Percentiles rank a stretch among this genome's conserved stretches.
phyloP scores from a whole-genome alignment of 2,113 vertebrate species.

The Melanotaenia duboulayi region DNA sequence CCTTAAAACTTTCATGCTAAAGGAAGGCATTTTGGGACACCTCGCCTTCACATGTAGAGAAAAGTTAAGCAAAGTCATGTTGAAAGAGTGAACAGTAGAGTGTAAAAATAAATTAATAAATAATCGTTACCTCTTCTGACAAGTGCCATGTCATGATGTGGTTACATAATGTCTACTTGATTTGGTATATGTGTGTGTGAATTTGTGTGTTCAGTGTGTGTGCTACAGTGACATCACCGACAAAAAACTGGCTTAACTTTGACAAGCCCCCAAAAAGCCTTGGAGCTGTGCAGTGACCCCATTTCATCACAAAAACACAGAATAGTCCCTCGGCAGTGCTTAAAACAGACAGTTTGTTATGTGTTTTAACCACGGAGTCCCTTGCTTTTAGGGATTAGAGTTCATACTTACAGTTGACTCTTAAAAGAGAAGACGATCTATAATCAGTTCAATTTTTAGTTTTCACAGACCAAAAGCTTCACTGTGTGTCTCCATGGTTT shows the following conservation, averaged over 20 bases:
- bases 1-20: slow-evolving; percentile 41
- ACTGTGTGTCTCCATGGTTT: too few species aligned
- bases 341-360: slow-evolving; percentile 19
- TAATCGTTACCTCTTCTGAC: slow-evolving; percentile 3
- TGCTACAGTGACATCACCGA: slow-evolving; percentile 48
- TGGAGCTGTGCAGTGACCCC: slow-evolving; percentile 51
- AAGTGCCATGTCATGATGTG: slow-evolving; percentile 61
- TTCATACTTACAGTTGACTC: too few species aligned
- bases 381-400: too few species aligned
- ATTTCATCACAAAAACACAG: slow-evolving; percentile 58
- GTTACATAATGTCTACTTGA: slow-evolving; percentile 64
- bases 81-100: neutral
- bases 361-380: too few species aligned
- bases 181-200: neutral
- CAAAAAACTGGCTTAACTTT: slow-evolving; percentile 66
- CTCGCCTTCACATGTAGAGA: slow-evolving; percentile 24
- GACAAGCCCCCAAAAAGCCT: slow-evolving; percentile 39
- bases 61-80: neutral
- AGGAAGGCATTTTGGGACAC: slow-evolving; percentile 19
- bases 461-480: too few species aligned
- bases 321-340: slow-evolving; percentile 49
- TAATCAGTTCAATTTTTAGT: too few species aligned
- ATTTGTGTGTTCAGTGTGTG: neutral
- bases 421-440: too few species aligned
- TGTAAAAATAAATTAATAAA: neutral